Conservation (phyloP, 2,888 invertebrate species). For the Polyploca ridens region DNA sequence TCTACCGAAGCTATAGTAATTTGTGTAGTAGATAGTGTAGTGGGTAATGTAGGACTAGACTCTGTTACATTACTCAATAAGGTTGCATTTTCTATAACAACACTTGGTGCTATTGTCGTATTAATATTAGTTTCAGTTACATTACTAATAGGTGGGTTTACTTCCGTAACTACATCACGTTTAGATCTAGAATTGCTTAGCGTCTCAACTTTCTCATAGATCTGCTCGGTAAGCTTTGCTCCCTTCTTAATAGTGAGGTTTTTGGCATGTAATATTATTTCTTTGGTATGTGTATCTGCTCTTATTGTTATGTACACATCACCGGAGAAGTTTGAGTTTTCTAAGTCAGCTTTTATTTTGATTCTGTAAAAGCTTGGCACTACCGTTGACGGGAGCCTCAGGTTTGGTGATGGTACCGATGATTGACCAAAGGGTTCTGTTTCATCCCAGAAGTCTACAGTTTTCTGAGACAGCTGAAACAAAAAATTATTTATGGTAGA, state of each 20-base stretch:
- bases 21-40: conserved; percentile 23
- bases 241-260: conserved; percentile 65
- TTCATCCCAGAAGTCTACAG: conserved; percentile 71
- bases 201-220: conserved; percentile 68
- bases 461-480: conserved; percentile 56
- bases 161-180: conserved; percentile 40
- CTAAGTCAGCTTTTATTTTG: conserved; percentile 80
- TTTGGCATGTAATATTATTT: conserved; percentile 82
- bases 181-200: conserved; percentile 49
- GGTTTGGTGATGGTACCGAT: conserved; percentile 55
- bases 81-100: conserved; percentile 19
- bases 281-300: conserved; percentile 61
- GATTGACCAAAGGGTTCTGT: conserved; percentile 66
- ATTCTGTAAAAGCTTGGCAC: conserved; percentile 85
- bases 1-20: conserved; percentile 33
- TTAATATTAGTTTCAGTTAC: conserved; percentile 19
- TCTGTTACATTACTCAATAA: conserved; percentile 25
- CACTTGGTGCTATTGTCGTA: conserved; percentile 22
- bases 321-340: conserved; percentile 69
- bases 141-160: conserved; percentile 23
- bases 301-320: conserved; percentile 77
- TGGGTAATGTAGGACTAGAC: conserved; percentile 27
- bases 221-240: conserved; percentile 74
- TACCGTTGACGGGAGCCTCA: conserved; percentile 75
- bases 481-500: background rate